Evolutionary conservation across 2,113 vertebrate species (phyloP).

Genomic region (Malaclemys terrapin): DNA sequence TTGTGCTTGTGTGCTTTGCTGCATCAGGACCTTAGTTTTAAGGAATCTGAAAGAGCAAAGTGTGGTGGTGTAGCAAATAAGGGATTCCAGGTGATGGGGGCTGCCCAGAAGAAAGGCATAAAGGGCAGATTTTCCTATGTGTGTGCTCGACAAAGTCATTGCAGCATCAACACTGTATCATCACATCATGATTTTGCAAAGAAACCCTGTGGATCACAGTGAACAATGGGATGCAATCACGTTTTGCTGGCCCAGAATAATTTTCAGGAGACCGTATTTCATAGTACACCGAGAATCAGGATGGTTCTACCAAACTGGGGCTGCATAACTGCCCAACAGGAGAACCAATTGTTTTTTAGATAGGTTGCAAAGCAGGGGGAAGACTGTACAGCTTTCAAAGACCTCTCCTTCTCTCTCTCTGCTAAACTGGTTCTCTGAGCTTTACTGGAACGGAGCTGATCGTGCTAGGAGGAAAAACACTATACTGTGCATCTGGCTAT

Average conservation of each 20-base stretch:
- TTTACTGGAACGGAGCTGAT: background rate
- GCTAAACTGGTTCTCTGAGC: background rate
- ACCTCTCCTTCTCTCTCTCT: background rate
- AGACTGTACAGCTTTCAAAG: background rate
- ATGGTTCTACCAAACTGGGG: background rate
- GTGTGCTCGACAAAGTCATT: background rate
- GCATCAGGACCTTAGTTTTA: background rate
- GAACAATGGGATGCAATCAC: background rate
- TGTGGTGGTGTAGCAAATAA: fast-evolving
- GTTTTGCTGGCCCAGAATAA: background rate
- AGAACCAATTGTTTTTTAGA: background rate
- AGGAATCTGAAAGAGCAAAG: background rate
- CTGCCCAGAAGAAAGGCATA: background rate
- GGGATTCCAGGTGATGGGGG: background rate
- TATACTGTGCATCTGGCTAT: background rate
- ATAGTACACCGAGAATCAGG: background rate
- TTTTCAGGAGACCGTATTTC: background rate
- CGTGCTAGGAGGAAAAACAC: background rate
- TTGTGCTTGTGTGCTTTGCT: background rate
- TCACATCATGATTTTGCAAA: background rate
- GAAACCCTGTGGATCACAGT: background rate
- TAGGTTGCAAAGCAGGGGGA: background rate
- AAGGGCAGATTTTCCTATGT: background rate
- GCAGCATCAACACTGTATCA: background rate
- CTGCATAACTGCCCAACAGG: background rate